phyloP scores from a whole-genome alignment of 2,797 vertebrate genomes.

The Muscicapa comitata region DNA sequence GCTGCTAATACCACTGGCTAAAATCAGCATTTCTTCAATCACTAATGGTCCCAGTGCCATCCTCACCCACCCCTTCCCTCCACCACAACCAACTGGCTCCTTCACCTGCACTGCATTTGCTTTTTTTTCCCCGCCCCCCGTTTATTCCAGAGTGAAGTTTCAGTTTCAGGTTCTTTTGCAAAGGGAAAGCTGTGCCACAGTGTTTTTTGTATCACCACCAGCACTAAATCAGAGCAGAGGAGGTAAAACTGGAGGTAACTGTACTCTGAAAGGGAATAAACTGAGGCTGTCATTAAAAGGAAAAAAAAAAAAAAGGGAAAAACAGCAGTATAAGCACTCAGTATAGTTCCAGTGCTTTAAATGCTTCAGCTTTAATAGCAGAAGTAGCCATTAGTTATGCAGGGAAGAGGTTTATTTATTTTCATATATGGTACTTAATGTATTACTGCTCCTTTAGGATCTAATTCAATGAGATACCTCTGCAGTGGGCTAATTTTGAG shows the following conservation, averaged over 20 bases:
- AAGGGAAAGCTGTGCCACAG: neutral
- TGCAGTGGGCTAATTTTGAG: conserved; percentile 21
- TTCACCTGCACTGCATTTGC: neutral
- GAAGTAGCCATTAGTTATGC: neutral
- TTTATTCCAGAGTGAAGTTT: neutral
- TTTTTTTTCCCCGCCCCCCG: neutral
- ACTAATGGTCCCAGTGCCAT: neutral
- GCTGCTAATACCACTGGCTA: conserved; percentile 17
- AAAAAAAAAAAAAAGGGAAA: neutral
- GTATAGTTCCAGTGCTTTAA: neutral
- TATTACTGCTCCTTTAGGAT: conserved; percentile 20
- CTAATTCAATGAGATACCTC: conserved; percentile 16
- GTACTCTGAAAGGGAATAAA: neutral
- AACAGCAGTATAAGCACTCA: neutral
- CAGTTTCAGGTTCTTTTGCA: neutral
- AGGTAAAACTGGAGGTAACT: neutral
- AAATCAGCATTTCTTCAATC: neutral
- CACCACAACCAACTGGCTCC: neutral
- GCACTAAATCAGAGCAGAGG: neutral
- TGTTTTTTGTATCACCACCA: neutral
- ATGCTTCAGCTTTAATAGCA: neutral
- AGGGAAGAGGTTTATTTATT: conserved; percentile 31
- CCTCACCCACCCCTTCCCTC: neutral
- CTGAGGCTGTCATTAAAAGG: neutral
- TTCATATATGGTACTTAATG: neutral